Base-by-base conservation (phyloP, 2,797 vertebrate species). In the Cetoscarus ocellatus region DNA sequence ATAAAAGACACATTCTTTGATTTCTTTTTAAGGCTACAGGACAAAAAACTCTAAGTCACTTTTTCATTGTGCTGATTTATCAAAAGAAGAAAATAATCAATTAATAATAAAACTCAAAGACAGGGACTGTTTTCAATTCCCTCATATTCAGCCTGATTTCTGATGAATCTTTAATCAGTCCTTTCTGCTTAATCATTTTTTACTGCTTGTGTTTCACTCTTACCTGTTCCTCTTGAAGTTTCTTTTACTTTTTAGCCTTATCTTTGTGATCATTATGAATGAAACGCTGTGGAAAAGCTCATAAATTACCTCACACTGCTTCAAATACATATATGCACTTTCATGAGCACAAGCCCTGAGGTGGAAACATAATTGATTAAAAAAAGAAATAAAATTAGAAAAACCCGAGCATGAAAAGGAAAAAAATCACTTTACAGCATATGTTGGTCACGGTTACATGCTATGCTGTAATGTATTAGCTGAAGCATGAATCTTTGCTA, bases 41-140 rank as follows among this genome's bases (percentile, higher is more conserved):
- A 68, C 60, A 69, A 0, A 13, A 17, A 14, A 48, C 14, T 54
- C 45, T 60, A 51, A 66, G 38, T 44, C 57, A 36, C 53, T 64
- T 60, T 10, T 35, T 18, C 14, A 52, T 39, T 6, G 27, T 43
- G 48, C 38, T 69, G 35, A 66, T 75, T 78, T 71, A 55, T 49
- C 17, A 57, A 58, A 77, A 63, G 39, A 3, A 61, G 7, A 61
- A 54, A 48, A 58, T 50, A 67, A 75, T 72, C 10, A 61, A 67
- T 73, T 77, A 79, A 79, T 80, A 62, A 75, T 64, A 49, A 65
- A 69, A 65, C 66, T 58, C 53, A 60, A n/a, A 1, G 18, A 48
- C 39, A 10, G 68, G 67, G 47, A 10, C 59, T 52, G 60, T 74
- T 73, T 67, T 73, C 42, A 36, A 17, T 12, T 49, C 19, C 9